Conservation (phyloP, 37 sponge, comb jelly and placozoan genomes). For the Haliclona indistincta region DNA sequence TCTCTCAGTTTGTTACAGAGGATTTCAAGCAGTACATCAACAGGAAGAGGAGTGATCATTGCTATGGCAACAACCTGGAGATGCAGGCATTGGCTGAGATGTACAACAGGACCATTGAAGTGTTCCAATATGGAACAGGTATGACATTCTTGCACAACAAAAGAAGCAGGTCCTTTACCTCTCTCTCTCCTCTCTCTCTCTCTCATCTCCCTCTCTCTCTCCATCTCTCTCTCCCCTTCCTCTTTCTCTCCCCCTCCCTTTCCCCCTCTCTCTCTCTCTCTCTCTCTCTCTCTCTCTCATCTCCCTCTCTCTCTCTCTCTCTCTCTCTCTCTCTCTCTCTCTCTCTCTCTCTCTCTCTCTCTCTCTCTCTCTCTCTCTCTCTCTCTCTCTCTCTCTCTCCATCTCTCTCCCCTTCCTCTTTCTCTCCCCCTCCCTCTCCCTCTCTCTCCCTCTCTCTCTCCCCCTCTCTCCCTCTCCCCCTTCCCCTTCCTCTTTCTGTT, state of each 20-base stretch:
- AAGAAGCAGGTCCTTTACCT: conserved; percentile 12
- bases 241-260: not conserved
- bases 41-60: conserved; percentile 81
- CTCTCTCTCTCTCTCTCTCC: not conserved
- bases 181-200: not conserved
- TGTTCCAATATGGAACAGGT: conserved; percentile 90
- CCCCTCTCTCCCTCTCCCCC: not conserved
- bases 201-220: not conserved
- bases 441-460: not conserved
- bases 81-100: conserved; percentile 99
- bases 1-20: conserved; percentile 94
- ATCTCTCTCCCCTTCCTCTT: not conserved
- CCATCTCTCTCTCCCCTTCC: not conserved
- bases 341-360: not conserved
- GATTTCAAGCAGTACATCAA: conserved; percentile 88
- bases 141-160: not conserved
- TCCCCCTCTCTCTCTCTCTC: not conserved
- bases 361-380: not conserved
- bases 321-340: not conserved
- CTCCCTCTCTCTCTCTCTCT: not conserved
- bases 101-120: conserved; percentile 90
- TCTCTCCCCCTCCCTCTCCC: too few relatives aligned
- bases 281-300: not conserved
- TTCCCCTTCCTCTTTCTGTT: not conserved
- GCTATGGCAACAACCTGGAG: conserved; percentile 98